Evolutionary conservation across 2,797 vertebrate species (phyloP), one percentile per base, ranked within the genome.

Genomic region (Cyclopterus lumpus): DNA sequence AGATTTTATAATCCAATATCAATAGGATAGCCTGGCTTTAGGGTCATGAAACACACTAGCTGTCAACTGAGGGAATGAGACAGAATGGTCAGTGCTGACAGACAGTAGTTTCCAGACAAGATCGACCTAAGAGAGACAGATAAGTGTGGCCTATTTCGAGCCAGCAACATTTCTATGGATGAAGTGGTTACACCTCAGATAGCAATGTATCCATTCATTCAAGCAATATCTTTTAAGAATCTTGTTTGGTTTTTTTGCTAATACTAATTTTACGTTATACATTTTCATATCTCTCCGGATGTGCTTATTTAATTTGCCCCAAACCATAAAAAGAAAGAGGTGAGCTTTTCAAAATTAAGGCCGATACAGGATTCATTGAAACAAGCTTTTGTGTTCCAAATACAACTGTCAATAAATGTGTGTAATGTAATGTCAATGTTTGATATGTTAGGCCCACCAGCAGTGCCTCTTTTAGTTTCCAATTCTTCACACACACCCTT

Each of bases 401-500:
- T 12, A 16, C 42, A 44, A 48, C 18, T 2, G 46, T n/a, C 38
- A 38, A 28, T 2, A 28, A 26, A 28, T 26, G 26, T 2, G 4
- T 28, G 26, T 28, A 28, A 28, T 28, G 26, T 28, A 2, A 28
- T 28, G 26, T 38, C 5, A 71, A 51, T 20, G 1, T 65, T 70
- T 58, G 53, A 20, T 20, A 53, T 6, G 9, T 46, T 24, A 26
- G 5, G 15, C 60, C 20, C 59, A 40, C 53, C 24, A 30, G 51
- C 24, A 66, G 10, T 16, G 34, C 60, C 22, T 61, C 24, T 58
- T 46, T 64, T 5, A 0, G 36, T 42, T 51, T 46, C 22, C 22
- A 36, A 66, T 71, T 76, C 61, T 44, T 67, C 28, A 36, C 42
- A 46, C 46, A 48, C 46, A 79, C 22, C 32, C 55, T 84, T 76